These are phyloP conservation scores for Silurus lanzhouensis DNA, from an alignment of 2,797 vertebrate genomes.

Conservation along the genomic window DNA sequence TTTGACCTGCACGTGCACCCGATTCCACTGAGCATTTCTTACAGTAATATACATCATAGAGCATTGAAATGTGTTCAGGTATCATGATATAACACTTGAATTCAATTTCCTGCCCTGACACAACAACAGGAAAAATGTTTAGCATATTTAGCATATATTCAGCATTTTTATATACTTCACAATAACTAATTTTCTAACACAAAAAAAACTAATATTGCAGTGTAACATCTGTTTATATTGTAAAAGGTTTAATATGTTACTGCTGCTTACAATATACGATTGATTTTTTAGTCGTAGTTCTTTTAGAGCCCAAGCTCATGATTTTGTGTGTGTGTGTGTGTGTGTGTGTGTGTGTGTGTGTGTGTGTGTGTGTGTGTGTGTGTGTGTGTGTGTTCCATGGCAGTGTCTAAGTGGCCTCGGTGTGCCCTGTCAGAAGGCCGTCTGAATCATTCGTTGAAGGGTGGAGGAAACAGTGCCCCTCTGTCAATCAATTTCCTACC, in stretches of 20 bases:
- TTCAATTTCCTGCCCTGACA: background rate
- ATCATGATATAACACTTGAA: background rate
- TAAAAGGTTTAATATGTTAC: background rate
- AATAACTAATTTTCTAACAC: background rate
- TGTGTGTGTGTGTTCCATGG: background rate
- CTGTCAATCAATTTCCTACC: conserved; percentile 46
- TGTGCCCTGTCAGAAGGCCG: conserved; percentile 24
- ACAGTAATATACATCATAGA: background rate
- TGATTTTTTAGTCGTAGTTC: background rate
- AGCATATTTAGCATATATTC: background rate
- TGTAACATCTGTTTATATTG: background rate
- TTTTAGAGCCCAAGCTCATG: background rate
- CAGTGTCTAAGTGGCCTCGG: conserved; percentile 30
- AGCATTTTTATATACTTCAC: background rate
- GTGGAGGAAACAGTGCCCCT: background rate
- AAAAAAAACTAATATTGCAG: background rate
- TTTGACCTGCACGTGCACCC: too few species aligned
- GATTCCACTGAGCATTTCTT: too few species aligned
- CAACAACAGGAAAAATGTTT: background rate
- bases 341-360: conserved; percentile 13
- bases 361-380: conserved; percentile 12
- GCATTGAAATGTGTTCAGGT: too few species aligned
- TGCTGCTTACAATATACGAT: background rate
- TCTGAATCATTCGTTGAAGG: conserved; percentile 44
- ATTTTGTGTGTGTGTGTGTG: conserved; percentile 12